These are phyloP conservation scores for Babyrousa celebensis DNA, from an alignment of 2,797 vertebrate species.

Conservation along the genomic window DNA sequence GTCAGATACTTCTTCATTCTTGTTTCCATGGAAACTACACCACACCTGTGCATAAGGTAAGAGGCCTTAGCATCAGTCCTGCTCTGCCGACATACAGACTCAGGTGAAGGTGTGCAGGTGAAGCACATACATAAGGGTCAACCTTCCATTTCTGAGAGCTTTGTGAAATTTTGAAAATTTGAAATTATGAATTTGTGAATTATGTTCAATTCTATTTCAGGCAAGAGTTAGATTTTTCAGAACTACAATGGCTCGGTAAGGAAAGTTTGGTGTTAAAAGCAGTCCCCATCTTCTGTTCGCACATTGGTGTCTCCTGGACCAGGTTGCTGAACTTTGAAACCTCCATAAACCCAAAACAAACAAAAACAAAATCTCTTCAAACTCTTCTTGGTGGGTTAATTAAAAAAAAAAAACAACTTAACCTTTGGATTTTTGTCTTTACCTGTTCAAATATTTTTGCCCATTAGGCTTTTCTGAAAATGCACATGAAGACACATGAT, in stretches of 20 bases:
- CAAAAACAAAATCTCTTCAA: not conserved
- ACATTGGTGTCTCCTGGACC: too few species aligned
- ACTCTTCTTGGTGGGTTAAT: not conserved
- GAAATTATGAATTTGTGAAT: too few species aligned
- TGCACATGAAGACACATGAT: not conserved
- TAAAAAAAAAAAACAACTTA: not conserved
- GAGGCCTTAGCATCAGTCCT: not conserved
- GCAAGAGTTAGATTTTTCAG: not conserved
- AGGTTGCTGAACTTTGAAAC: not conserved
- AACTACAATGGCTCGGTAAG: not conserved
- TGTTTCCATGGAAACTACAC: not conserved
- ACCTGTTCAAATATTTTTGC: not conserved
- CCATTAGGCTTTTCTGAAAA: not conserved
- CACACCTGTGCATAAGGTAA: not conserved
- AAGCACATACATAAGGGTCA: rapidly evolving
- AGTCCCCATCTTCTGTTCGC: rapidly evolving
- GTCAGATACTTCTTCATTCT: not conserved
- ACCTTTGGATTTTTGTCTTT: not conserved
- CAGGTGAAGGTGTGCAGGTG: not conserved
- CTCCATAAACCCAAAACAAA: not conserved
- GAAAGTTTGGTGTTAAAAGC: rapidly evolving
- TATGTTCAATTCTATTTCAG: not conserved
- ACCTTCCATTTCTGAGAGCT: not conserved
- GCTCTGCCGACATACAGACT: rapidly evolving
- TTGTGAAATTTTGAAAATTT: not conserved